Evolutionary conservation across 2,113 vertebrate species (phyloP), one percentile per base, ranked within the genome.

Genomic region (Silurus asotus): DNA sequence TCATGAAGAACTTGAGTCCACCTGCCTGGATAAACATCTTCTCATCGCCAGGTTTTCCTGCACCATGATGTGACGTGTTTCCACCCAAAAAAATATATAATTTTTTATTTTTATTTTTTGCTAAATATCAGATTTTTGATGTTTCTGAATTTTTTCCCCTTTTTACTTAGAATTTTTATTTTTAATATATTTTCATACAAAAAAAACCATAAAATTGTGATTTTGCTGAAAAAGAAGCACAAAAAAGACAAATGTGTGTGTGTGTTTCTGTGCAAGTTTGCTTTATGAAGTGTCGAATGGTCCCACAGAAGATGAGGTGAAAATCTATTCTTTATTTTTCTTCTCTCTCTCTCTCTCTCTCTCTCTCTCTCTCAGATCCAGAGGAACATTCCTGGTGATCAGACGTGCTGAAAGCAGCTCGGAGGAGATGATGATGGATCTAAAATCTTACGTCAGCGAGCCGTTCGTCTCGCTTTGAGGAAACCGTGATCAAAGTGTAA

Each of bases 401-500:
- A 8, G 79, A 81, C 10, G 45, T 51, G 79, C 45, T 81, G 61
- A 81, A 49, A 81, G 79, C 49, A 20, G 20, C 59, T 64, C 19
- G 45, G 53, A 20, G 78, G 49, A 19, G 62, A 78, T 61, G 86
- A 78, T 49, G 58, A 78, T 49, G 58, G 85, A 87, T 84, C 61
- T 70, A 45, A 84, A 83, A 79, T 25, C 67, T 77, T 75, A 10
- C 81, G 17, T 70, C 49, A 8, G 65, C 70, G 67, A 59, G 23
- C 49, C 67, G 23, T 79, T 83, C 85, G 67, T 65, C 11, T 58
- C 70, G 77, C 64, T 88, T 58, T 79, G 25, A 64, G 67, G 81
- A 83, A 58, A 75, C 37, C 25, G 59, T 77, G 85, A 89, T 87
- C 88, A 87, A 89, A 89, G 88, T 69, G 62, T 65, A 20, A 56